Evolutionary conservation across 2,113 vertebrate genomes (phyloP).

Genomic region (Engystomops pustulosus): DNA sequence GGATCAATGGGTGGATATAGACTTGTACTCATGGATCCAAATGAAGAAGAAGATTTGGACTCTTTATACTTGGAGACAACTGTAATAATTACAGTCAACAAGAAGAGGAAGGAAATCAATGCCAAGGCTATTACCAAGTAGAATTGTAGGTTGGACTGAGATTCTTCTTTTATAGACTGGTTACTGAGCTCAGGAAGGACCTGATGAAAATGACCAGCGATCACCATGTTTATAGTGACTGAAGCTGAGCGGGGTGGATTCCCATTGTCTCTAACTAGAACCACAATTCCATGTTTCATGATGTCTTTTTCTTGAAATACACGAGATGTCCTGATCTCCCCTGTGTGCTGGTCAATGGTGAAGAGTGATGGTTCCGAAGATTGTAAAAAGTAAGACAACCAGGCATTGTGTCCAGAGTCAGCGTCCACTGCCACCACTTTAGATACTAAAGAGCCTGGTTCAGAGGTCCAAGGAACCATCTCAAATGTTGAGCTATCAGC

Average conservation of each 20-base stretch:
- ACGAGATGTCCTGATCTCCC: slow-evolving; percentile 10
- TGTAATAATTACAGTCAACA: slow-evolving; percentile 12
- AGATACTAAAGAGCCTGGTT: background rate
- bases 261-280: slow-evolving; percentile 18
- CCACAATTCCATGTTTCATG: background rate
- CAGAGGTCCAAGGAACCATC: slow-evolving; percentile 15
- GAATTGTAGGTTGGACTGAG: slow-evolving; percentile 17
- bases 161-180: background rate
- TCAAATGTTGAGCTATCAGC: background rate
- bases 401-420: slow-evolving; percentile 13
- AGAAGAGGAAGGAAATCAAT: background rate
- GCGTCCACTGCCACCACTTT: slow-evolving; percentile 11
- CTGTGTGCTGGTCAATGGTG: slow-evolving; percentile 14
- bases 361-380: slow-evolving; percentile 14
- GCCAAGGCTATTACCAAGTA: slow-evolving; percentile 9
- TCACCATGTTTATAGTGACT: slow-evolving; percentile 13
- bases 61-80: background rate
- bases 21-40: background rate
- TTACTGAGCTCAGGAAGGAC: background rate
- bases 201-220: slow-evolving; percentile 3
- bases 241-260: background rate
- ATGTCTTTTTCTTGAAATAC: background rate
- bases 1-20: background rate
- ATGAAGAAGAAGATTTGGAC: background rate
- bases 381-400: slow-evolving; percentile 9